A percentile compares a stretch with the other conserved stretches of the same genome.
phyloP scores from a whole-genome alignment of 2,797 vertebrate species.

The Rhincodon typus region DNA sequence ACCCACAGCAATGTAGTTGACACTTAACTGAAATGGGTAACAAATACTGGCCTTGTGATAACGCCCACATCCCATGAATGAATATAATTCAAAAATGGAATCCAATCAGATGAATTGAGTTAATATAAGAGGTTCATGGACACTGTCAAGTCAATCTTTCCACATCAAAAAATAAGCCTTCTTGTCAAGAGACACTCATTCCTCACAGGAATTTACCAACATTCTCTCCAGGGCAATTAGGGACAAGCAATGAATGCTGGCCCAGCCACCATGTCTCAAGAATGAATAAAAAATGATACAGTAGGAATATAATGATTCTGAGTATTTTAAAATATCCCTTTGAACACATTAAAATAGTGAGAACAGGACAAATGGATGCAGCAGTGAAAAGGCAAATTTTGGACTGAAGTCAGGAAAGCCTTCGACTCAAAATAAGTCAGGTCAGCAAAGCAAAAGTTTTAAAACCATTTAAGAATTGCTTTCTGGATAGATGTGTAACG shows the following conservation, averaged over 20 bases:
- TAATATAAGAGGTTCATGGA: background rate
- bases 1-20: too few species aligned
- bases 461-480: background rate
- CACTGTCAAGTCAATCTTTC: background rate
- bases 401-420: background rate
- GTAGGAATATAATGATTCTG: too few species aligned
- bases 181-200: background rate
- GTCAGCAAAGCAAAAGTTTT: background rate
- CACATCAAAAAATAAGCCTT: background rate
- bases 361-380: background rate
- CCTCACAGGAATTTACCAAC: background rate
- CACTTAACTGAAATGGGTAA: too few species aligned
- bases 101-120: background rate
- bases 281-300: background rate
- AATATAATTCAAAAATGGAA: too few species aligned
- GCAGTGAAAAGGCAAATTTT: background rate
- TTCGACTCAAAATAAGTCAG: background rate
- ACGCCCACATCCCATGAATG: too few species aligned
- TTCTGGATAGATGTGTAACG: background rate
- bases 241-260: background rate
- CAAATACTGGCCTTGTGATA: too few species aligned
- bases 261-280: background rate
- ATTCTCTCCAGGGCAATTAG: background rate
- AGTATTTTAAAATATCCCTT: too few species aligned
- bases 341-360: background rate